phyloP scores from a whole-genome alignment of 2,797 vertebrate genomes.

The Echiichthys vipera region DNA sequence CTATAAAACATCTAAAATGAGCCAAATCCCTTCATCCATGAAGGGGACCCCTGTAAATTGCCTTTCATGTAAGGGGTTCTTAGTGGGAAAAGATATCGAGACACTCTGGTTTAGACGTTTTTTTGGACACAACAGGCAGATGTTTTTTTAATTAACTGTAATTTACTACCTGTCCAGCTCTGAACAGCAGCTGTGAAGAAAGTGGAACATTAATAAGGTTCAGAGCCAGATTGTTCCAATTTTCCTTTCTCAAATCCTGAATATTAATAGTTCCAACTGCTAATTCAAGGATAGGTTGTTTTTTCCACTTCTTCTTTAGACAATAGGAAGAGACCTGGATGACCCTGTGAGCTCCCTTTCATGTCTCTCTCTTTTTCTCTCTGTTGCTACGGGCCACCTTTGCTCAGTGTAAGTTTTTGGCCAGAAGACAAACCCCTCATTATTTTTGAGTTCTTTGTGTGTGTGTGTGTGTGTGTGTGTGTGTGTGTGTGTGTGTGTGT shows the following conservation, averaged over 20 bases:
- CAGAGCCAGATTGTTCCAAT: not conserved
- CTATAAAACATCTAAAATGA: not conserved
- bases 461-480: constrained; percentile 25
- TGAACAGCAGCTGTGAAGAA: not conserved
- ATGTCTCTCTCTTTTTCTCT: constrained; percentile 24
- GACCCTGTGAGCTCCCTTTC: constrained; percentile 17
- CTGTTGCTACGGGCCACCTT: constrained; percentile 53
- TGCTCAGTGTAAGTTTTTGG: constrained; percentile 52
- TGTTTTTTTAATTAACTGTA: not conserved
- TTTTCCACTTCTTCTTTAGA: not conserved
- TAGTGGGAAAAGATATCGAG: no score
- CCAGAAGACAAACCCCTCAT: constrained; percentile 55
- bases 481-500: constrained; percentile 54
- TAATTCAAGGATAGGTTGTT: not conserved
- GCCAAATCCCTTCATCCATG: no score
- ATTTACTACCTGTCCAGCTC: not conserved
- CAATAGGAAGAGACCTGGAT: not conserved
- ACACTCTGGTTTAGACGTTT: not conserved
- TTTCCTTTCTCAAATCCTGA: not conserved
- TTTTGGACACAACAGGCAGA: not conserved
- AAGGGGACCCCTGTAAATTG: no score
- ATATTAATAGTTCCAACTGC: not conserved
- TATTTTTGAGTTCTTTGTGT: constrained; percentile 48
- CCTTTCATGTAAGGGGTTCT: no score
- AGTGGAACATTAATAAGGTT: not conserved